Base-by-base conservation (phyloP, 2,797 vertebrate genomes). In the Pseudotriccus pelzelni region DNA sequence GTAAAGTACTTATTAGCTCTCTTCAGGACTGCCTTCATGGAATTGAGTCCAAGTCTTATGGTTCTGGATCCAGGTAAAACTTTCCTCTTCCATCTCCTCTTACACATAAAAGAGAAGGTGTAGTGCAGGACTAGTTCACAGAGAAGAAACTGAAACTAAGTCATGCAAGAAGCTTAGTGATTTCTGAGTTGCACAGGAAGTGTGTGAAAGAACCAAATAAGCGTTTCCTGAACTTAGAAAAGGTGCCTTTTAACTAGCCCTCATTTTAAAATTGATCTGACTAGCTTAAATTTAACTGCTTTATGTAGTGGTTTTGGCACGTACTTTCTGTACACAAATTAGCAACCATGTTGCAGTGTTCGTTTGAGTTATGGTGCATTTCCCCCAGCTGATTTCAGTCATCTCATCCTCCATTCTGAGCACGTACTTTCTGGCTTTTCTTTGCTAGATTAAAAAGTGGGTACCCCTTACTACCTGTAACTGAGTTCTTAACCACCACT, bases 1-100 rank as follows among this genome's bases (percentile, higher is more conserved):
- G 99, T 96, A 99, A 99, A 97, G 99, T 99, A 80, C 99, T 99
- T 87, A 99, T 99, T 98, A 99, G 99, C 97, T 99, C 99, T 89
- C 98, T 99, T 93, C 99, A 99, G 97, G 99, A 99, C 97, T 99
- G 99, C 97, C 98, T 99, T 89, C 99, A 99, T 89, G 99, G 99
- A 95, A 99, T 99, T 83, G 99, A 99, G 97, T 99, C 99, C 83
- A 99, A 99, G 96, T 99, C 99, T 93, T 99, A 99, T 13, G 99
- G 99, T 91, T 99, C 99, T 81, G 99, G 98, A 85, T 99, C 99
- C 96, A 99, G 99, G 98, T 99, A 98, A 98, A 96, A 96, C 96
- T 95, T 97, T 98, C 96, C 97, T 97, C 70, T 97, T 97, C 97
- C 94, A 88, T 95, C 47, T 89, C 21, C 28, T 44, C 20, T 63